These are phyloP conservation scores for Epistrophe grossulariae DNA, from an alignment of 2,888 invertebrate genomes.

Conservation along the genomic window DNA sequence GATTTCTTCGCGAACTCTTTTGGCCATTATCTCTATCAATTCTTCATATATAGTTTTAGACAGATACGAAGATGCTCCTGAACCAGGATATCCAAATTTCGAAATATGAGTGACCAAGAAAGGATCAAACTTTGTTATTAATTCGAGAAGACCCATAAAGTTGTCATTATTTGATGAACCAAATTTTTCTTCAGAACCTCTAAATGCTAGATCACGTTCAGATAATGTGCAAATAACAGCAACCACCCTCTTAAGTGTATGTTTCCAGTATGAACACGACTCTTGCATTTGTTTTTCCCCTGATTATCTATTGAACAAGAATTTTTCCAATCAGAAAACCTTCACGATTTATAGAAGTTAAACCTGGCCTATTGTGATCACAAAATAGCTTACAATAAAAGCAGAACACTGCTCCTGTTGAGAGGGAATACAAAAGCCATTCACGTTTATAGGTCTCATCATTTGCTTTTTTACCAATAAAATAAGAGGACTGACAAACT, in stretches of 20 bases:
- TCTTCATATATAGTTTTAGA: too few species aligned
- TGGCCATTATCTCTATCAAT: too few species aligned
- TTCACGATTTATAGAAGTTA: constrained; percentile 18
- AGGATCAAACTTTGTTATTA: too few species aligned
- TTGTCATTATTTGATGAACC: too few species aligned
- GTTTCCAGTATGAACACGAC: too few species aligned
- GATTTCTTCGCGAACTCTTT: neutral
- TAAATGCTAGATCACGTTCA: too few species aligned
- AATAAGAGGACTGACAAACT: neutral
- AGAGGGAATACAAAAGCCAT: neutral
- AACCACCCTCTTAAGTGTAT: too few species aligned
- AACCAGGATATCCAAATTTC: constrained; percentile 30
- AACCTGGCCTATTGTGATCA: constrained; percentile 19
- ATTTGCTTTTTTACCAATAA: constrained; percentile 7
- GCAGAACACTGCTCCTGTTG: neutral
- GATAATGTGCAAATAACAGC: too few species aligned
- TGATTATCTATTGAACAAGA: constrained; percentile 18
- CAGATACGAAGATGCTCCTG: constrained; percentile 21
- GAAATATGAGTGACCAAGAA: constrained; percentile 34
- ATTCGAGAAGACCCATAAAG: too few species aligned
- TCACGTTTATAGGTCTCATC: neutral
- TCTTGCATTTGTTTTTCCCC: neutral
- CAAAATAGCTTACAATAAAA: constrained; percentile 35
- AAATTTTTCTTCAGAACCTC: too few species aligned
- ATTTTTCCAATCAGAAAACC: constrained; percentile 34